Conservation (phyloP, 2,797 vertebrate genomes). For the Tolypeutes matacus region DNA sequence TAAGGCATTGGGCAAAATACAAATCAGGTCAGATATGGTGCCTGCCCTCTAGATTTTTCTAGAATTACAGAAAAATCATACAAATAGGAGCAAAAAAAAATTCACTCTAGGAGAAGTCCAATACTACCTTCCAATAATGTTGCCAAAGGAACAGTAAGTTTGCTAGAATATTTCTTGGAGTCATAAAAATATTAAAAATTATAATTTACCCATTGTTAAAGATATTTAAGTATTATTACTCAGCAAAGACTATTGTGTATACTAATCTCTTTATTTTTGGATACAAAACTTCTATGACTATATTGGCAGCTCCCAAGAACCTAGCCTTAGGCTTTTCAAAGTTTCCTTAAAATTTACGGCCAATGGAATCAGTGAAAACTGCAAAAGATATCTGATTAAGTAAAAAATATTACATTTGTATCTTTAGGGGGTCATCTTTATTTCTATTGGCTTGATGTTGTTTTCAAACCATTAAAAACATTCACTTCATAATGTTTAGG, state of each 20-base stretch:
- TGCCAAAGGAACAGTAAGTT: slow-evolving; percentile 26
- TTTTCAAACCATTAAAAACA: slow-evolving; percentile 86
- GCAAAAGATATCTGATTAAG: slow-evolving; percentile 84
- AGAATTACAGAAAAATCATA: slow-evolving; percentile 54
- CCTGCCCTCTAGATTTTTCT: neutral
- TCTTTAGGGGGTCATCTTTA: slow-evolving; percentile 85
- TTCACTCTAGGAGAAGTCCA: slow-evolving; percentile 1
- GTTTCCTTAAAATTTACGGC: slow-evolving; percentile 70
- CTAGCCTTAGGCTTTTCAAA: slow-evolving; percentile 48
- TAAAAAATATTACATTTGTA: slow-evolving; percentile 82
- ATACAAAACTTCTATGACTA: slow-evolving; percentile 32
- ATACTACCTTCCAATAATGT: slow-evolving; percentile 30
- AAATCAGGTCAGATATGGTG: neutral
- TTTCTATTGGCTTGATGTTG: slow-evolving; percentile 82
- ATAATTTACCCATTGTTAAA: neutral
- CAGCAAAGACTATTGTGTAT: slow-evolving; percentile 39
- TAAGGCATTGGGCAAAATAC: slow-evolving; percentile 22
- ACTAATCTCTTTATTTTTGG: slow-evolving; percentile 34
- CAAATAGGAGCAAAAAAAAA: neutral
- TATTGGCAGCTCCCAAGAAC: slow-evolving; percentile 53
- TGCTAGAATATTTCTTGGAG: neutral
- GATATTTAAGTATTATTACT: slow-evolving; percentile 42
- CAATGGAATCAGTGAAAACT: slow-evolving; percentile 74
- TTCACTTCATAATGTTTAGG: slow-evolving; percentile 84
- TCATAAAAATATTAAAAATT: slow-evolving; percentile 48